Evolutionary conservation across 2,888 invertebrate species (phyloP).

Genomic region (Epiperipatus broadwayi): DNA sequence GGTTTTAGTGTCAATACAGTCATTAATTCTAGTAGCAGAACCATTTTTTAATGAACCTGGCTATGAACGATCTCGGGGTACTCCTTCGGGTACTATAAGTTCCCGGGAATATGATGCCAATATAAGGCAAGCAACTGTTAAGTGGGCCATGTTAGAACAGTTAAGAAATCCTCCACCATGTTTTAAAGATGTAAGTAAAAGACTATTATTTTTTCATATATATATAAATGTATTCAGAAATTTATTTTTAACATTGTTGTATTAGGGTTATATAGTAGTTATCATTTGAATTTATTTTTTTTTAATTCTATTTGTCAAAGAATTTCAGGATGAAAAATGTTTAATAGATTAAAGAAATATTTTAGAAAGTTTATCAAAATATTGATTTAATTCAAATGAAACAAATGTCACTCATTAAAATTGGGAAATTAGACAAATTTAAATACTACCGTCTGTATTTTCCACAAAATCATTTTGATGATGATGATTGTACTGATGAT

Average conservation of each 20-base stretch:
- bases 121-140: slow-evolving; percentile 78
- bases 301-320: not conserved
- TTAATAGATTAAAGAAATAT: too few relatives aligned
- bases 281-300: not conserved
- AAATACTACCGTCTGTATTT: too few relatives aligned
- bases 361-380: too few relatives aligned
- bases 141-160: slow-evolving; percentile 92
- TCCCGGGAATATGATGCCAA: slow-evolving; percentile 86
- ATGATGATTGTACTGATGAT: too few relatives aligned
- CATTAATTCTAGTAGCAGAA: slow-evolving; percentile 30
- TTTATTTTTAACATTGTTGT: not conserved
- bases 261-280: not conserved
- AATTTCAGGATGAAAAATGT: too few relatives aligned
- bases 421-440: too few relatives aligned
- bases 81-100: slow-evolving; percentile 61
- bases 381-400: too few relatives aligned
- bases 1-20: slow-evolving; percentile 32
- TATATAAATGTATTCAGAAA: too few relatives aligned
- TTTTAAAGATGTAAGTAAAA: slow-evolving; percentile 57
- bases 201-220: too few relatives aligned
- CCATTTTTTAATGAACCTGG: slow-evolving; percentile 33
- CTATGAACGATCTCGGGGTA: slow-evolving; percentile 30
- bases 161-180: slow-evolving; percentile 70
- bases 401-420: too few relatives aligned
- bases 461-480: too few relatives aligned